phyloP scores from a whole-genome alignment of 1,140 invertebrate species.

The Planococcus citri region DNA sequence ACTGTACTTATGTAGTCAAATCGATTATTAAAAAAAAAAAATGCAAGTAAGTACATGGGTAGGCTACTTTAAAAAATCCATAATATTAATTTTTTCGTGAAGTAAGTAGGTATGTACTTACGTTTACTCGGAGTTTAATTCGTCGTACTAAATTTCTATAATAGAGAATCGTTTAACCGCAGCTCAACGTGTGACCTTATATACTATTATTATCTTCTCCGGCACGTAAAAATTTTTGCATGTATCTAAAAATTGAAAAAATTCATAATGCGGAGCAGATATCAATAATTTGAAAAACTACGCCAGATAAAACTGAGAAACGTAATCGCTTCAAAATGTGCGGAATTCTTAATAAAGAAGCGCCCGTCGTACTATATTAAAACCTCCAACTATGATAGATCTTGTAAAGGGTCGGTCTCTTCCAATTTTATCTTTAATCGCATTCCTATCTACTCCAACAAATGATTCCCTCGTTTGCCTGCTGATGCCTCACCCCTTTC shows the following conservation, averaged over 20 bases:
- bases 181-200: too few species aligned
- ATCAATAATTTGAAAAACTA: slow-evolving; percentile 4
- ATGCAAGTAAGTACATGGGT: too few species aligned
- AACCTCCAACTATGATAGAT: background rate
- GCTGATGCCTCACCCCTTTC: background rate
- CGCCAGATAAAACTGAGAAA: slow-evolving; percentile 6
- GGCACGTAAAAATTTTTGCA: too few species aligned
- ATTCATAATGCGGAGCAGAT: slow-evolving; percentile 2
- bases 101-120: too few species aligned
- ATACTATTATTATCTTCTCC: too few species aligned
- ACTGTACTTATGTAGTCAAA: too few species aligned
- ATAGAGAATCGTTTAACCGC: too few species aligned
- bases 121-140: too few species aligned
- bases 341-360: slow-evolving; percentile 3
- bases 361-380: background rate
- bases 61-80: too few species aligned
- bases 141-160: too few species aligned
- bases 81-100: too few species aligned
- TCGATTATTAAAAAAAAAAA: too few species aligned
- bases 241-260: background rate
- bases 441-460: slow-evolving; percentile 2
- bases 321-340: slow-evolving; percentile 6
- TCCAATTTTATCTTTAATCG: slow-evolving; percentile 7
- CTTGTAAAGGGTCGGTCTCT: slow-evolving; percentile 1
- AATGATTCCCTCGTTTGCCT: background rate